A percentile compares a stretch with the other conserved stretches of the same genome.
phyloP scores from a whole-genome alignment of 2,113 vertebrate species.

The Anser brachyrhynchus region DNA sequence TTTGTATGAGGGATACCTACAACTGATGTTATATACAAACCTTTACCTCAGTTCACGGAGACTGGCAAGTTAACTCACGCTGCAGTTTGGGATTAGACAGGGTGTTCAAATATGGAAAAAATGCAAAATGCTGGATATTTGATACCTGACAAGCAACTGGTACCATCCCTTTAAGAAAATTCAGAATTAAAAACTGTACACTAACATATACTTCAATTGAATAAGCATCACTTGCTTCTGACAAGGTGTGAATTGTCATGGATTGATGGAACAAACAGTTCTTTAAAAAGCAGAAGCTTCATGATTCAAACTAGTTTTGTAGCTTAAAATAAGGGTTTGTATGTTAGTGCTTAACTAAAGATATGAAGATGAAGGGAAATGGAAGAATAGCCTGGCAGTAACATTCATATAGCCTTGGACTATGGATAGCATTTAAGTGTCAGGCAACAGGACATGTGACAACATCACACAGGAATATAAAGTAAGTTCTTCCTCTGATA shows the following conservation, averaged over 20 bases:
- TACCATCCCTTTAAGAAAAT: not conserved
- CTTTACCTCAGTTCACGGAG: not conserved
- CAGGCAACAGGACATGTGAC: not conserved
- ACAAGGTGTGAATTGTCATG: not conserved
- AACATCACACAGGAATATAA: not conserved
- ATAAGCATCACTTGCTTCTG: conserved; percentile 12
- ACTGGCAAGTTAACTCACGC: not conserved
- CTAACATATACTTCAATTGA: not conserved
- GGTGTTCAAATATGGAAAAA: not conserved
- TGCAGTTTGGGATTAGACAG: not conserved
- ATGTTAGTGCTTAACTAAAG: not conserved
- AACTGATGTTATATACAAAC: not conserved
- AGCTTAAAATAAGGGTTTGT: not conserved
- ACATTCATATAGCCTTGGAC: conserved; percentile 35
- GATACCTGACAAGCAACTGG: not conserved
- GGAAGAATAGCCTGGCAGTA: not conserved
- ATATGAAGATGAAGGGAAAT: fast-evolving
- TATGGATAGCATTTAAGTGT: conserved; percentile 4
- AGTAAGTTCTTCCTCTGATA: conserved; percentile 10
- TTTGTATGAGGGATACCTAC: not conserved
- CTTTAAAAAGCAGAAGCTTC: not conserved
- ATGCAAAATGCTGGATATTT: not conserved
- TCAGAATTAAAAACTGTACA: not conserved
- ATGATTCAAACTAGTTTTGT: not conserved
- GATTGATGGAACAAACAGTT: not conserved